Conservation (phyloP, 2,888 invertebrate genomes). For the Theretra japonica region DNA sequence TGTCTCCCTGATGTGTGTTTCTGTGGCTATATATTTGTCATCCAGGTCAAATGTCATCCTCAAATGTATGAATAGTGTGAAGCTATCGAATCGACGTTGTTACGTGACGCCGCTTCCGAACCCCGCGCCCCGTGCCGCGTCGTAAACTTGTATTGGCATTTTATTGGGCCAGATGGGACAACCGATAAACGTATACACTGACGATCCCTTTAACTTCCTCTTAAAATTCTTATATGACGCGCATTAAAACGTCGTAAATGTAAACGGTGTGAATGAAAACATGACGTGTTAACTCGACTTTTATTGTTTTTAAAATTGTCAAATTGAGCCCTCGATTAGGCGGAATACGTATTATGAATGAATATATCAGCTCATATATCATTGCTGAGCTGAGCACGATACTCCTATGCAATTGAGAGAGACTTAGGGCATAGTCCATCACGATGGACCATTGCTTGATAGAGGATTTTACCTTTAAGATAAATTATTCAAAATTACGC, state of each 20-base stretch:
- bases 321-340: too few species aligned
- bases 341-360: too few species aligned
- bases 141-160: conserved; percentile 45
- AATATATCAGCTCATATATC: too few species aligned
- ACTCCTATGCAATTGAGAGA: too few species aligned
- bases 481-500: too few species aligned
- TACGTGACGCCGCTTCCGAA: conserved; percentile 41
- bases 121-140: conserved; percentile 36
- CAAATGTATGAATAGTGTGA: background rate
- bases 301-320: background rate
- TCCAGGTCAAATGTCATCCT: background rate
- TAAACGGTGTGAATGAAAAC: background rate
- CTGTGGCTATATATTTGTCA: background rate
- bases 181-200: conserved; percentile 29
- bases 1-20: too few species aligned
- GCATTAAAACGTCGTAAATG: conserved; percentile 22
- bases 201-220: conserved; percentile 14
- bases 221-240: background rate
- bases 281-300: background rate
- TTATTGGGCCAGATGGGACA: conserved; percentile 45
- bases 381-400: too few species aligned
- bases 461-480: too few species aligned
- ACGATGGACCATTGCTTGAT: too few species aligned
- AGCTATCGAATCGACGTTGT: background rate
- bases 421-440: too few species aligned